Percentiles rank a stretch among this genome's conserved stretches.
Conservation (phyloP, 2,797 vertebrate species). For the Florisuga fusca region DNA sequence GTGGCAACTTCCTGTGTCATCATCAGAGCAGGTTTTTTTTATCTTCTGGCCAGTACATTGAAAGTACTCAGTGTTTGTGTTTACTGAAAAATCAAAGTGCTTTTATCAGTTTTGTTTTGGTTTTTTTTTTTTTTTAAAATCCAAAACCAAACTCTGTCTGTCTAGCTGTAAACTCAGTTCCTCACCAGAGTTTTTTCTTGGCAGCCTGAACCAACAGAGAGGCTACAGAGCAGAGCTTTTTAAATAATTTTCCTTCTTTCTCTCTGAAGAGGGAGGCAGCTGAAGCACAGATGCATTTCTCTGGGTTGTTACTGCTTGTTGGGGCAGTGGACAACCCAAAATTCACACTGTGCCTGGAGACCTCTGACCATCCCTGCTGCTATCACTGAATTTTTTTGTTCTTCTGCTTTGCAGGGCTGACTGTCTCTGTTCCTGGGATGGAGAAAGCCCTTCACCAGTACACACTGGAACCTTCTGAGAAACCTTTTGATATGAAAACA, state of each 20-base stretch:
- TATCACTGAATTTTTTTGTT: rapidly evolving
- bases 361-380: neutral
- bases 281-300: neutral
- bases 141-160: neutral
- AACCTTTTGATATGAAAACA: slow-evolving; percentile 93
- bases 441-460: slow-evolving; percentile 97
- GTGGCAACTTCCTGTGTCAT: neutral
- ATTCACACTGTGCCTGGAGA: rapidly evolving
- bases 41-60: neutral
- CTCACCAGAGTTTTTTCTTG: neutral
- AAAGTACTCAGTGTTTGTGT: neutral
- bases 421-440: slow-evolving; percentile 92
- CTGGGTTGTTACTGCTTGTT: neutral
- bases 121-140: neutral
- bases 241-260: neutral
- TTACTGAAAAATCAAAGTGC: neutral
- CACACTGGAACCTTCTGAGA: slow-evolving; percentile 92
- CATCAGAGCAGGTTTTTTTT: neutral
- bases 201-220: neutral
- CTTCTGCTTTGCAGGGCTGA: slow-evolving; percentile 82
- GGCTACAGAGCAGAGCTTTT: neutral
- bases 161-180: neutral
- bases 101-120: neutral
- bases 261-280: neutral
- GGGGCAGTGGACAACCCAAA: neutral